Evolutionary conservation across 1,140 invertebrate species (phyloP), one percentile per base, ranked within the genome.

Genomic region (Zaprionus vittiger): DNA sequence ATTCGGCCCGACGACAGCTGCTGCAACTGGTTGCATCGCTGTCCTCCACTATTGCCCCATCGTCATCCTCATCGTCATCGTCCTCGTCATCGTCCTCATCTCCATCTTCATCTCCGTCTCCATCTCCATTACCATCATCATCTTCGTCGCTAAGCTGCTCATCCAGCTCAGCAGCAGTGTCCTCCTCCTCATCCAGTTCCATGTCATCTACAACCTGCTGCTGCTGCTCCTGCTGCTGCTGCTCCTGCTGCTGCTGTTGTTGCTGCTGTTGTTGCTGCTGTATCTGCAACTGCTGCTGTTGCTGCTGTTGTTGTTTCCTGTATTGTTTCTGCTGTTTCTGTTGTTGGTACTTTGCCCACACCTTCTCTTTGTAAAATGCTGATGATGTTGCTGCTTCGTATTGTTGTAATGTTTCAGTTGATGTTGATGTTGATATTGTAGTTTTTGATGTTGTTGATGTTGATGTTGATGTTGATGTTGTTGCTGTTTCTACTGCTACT

Each of bases 21-120:
- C 84, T 89, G 56, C 84, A 89, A 61, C 84, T 89, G 55, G 84
- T 89, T 55, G 84, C 84, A 89, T 89, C 84, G 72, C 84, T 89
- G 22, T 89, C 84, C 60, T 89, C 84, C 17, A 89, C 85, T 14
- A 89, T 89, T 41, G 80, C 84, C 11, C 61, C 83, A 60, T 80
- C 84, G n/a, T 82, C 79, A 24, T 82, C 81, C 4, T 71, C 69
- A 7, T 83, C 80, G 5, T 73, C 76, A 0, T 75, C 66, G 0
- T 62, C 73, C 0, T 62, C 65, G 1, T 47, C 71, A 4, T 55
- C 62, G 0, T n/a, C 60, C 0, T 56, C 52, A 11, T 59, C 56
- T 0, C 20, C 56, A 2, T 73, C 65, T 5, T 17, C 79, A 15
- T 63, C 67, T 7, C 52, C 83, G 55, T 80, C 84, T 24, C 77